These are phyloP conservation scores for Chitala chitala DNA, from an alignment of 2,113 vertebrate genomes.

Conservation along the genomic window DNA sequence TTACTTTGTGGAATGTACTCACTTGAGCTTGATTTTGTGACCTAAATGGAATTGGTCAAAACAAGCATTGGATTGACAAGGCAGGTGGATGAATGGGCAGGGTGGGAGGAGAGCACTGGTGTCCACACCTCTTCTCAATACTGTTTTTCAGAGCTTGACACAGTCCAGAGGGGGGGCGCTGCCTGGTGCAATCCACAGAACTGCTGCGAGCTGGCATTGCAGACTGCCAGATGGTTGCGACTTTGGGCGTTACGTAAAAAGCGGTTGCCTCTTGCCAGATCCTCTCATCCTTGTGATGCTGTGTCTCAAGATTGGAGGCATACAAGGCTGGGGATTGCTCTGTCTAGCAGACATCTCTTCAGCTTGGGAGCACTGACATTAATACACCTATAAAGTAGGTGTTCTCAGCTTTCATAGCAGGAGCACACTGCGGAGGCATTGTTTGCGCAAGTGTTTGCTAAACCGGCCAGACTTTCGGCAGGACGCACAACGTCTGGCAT, in stretches of 20 bases:
- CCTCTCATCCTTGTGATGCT: background rate
- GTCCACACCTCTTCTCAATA: background rate
- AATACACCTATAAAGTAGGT: background rate
- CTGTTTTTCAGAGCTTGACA: background rate
- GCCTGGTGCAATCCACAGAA: background rate
- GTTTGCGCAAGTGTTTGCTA: background rate
- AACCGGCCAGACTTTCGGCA: background rate
- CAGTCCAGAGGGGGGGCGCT: background rate
- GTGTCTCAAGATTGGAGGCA: background rate
- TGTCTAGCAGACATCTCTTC: background rate
- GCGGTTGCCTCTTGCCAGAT: slow-evolving; percentile 17
- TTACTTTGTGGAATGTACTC: background rate
- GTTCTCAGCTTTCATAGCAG: no score
- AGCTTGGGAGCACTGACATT: background rate
- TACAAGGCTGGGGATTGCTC: background rate
- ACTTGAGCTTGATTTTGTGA: background rate
- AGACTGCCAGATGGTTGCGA: slow-evolving; percentile 12
- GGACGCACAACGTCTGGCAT: no score
- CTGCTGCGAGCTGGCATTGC: slow-evolving; percentile 5
- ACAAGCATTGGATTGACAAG: background rate
- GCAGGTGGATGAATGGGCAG: background rate
- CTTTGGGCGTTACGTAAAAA: slow-evolving; percentile 28
- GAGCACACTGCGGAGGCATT: no score
- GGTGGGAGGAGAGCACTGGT: background rate
- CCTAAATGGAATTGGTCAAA: no score